Conservation (phyloP, 2,888 invertebrate genomes). For the Petrolisthes cinctipes region DNA sequence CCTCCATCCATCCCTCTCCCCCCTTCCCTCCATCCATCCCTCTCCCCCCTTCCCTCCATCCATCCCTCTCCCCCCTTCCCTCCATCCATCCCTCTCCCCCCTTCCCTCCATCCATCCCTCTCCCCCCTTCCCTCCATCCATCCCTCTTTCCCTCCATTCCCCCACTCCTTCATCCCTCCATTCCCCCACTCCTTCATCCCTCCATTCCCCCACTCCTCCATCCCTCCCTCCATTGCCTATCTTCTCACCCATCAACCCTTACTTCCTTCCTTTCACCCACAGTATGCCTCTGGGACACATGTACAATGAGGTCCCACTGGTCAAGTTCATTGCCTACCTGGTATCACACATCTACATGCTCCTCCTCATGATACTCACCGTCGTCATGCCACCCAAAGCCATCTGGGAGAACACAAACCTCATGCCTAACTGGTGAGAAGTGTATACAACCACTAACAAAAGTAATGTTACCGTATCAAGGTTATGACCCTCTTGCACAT, state of each 20-base stretch:
- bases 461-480: too few species aligned
- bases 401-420: constrained; percentile 65
- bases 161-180: background rate
- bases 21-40: background rate
- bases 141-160: background rate
- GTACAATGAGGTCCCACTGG: constrained; percentile 98
- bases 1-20: background rate
- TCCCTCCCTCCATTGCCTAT: background rate
- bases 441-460: too few species aligned
- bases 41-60: background rate
- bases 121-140: background rate
- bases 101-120: background rate
- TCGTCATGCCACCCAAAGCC: constrained; percentile 84
- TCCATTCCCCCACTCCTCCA: background rate
- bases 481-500: too few species aligned
- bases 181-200: background rate
- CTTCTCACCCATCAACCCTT: background rate
- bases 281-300: constrained; percentile 90
- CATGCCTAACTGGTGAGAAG: constrained; percentile 62
- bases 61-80: background rate
- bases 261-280: background rate
- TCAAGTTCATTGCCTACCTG: constrained; percentile 99
- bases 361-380: constrained; percentile 89
- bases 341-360: constrained; percentile 98
- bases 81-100: too few species aligned